Conservation (phyloP, 2,888 invertebrate species). For the Ariolimax columbianus region DNA sequence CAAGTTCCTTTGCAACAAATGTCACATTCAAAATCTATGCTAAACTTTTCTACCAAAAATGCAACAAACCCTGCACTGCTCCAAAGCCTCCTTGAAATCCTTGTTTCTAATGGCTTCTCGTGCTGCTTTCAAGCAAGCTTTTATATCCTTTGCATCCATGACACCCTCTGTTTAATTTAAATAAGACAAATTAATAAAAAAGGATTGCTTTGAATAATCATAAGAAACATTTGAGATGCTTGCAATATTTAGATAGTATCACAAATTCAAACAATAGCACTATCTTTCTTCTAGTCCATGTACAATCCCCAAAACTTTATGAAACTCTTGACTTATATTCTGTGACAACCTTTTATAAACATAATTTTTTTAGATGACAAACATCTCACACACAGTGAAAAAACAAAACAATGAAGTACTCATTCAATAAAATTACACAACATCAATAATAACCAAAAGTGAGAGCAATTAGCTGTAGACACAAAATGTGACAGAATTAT, state of each 20-base stretch:
- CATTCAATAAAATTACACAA: too few relatives aligned
- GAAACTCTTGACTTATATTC: too few relatives aligned
- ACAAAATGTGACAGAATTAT: too few relatives aligned
- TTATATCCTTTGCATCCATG: slow-evolving; percentile 84
- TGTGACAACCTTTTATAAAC: too few relatives aligned
- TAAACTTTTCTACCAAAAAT: background rate
- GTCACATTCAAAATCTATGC: background rate
- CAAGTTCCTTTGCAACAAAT: background rate
- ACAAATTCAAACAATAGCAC: too few relatives aligned
- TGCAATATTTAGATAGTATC: background rate
- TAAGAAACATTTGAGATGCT: background rate
- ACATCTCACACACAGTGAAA: too few relatives aligned
- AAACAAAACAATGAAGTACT: too few relatives aligned
- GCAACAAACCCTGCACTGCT: slow-evolving; percentile 85
- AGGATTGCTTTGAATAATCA: background rate
- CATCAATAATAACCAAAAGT: too few relatives aligned
- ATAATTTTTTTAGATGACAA: too few relatives aligned
- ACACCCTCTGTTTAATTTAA: background rate
- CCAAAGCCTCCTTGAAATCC: slow-evolving; percentile 86
- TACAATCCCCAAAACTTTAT: too few relatives aligned
- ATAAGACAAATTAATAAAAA: background rate
- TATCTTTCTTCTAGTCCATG: too few relatives aligned
- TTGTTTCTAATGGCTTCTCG: slow-evolving; percentile 88
- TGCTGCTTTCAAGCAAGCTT: slow-evolving; percentile 88
- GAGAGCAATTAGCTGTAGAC: too few relatives aligned